phyloP scores from a whole-genome alignment of 2,113 vertebrate species.

The Mirounga angustirostris region DNA sequence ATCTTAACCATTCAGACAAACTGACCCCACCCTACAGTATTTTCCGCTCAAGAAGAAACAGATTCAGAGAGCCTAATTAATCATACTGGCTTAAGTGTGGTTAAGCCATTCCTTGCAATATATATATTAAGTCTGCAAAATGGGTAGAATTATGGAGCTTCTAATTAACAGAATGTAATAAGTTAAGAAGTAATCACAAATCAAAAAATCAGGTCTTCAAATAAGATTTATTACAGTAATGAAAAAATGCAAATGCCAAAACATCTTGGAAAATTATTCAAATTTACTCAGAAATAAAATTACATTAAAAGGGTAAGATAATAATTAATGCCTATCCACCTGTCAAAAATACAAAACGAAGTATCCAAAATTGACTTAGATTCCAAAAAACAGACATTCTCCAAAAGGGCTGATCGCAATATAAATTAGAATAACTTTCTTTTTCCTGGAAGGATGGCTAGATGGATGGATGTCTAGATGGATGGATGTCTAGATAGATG shows the following conservation, averaged over 20 bases:
- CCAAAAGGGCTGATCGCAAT: background rate
- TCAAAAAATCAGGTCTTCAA: conserved; percentile 1
- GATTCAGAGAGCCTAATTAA: background rate
- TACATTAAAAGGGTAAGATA: background rate
- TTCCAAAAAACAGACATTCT: background rate
- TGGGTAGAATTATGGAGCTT: background rate
- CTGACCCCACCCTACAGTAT: background rate
- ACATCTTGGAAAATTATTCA: background rate
- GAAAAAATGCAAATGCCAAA: background rate
- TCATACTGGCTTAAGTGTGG: background rate
- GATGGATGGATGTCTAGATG: background rate
- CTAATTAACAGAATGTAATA: background rate
- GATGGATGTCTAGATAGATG: background rate
- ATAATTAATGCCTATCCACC: background rate
- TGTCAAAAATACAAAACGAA: background rate
- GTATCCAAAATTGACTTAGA: background rate
- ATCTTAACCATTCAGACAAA: background rate
- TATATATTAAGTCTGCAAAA: background rate
- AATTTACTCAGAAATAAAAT: background rate
- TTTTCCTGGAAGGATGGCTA: no score
- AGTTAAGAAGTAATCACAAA: conserved; percentile 1
- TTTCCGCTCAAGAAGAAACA: background rate
- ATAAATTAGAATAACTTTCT: background rate
- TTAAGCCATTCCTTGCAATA: background rate
- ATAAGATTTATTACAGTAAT: background rate